Conservation (phyloP, 2,888 invertebrate species). For the Monoplex corrugatus region DNA sequence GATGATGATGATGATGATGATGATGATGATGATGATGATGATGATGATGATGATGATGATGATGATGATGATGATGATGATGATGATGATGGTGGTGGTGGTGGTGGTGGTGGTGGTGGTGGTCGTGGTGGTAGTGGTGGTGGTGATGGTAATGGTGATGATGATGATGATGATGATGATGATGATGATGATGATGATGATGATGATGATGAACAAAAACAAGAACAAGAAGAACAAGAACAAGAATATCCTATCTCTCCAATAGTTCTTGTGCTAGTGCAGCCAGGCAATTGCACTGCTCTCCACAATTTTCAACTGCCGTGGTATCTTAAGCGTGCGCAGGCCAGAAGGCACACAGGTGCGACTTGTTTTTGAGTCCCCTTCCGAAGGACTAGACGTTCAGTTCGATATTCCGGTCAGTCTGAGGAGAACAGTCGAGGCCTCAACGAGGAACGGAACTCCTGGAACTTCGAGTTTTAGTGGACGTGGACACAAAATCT, state of each 20-base stretch:
- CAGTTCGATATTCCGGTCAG: no score
- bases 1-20: neutral
- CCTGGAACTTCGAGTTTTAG: no score
- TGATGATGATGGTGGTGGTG: slow-evolving; percentile 28
- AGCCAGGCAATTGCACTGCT: no score
- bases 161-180: slow-evolving; percentile 3
- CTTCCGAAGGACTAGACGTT: no score
- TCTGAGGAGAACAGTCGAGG: no score
- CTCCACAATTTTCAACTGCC: no score
- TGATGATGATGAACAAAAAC: no score
- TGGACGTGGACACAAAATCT: no score
- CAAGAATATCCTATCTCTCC: neutral
- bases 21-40: neutral
- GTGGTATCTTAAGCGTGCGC: no score
- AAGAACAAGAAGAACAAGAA: neutral
- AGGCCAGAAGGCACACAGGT: no score
- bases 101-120: slow-evolving; percentile 3
- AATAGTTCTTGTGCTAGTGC: neutral
- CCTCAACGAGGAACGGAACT: no score
- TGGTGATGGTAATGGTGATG: neutral
- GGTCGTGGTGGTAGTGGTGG: slow-evolving; percentile 20
- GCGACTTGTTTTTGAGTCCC: no score
- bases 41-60: slow-evolving; percentile 13
- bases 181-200: slow-evolving; percentile 4
- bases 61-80: slow-evolving; percentile 27